Percentiles rank a stretch among this genome's conserved stretches.
phyloP scores from a whole-genome alignment of 2,888 invertebrate species.

The Nysson spinosus region DNA sequence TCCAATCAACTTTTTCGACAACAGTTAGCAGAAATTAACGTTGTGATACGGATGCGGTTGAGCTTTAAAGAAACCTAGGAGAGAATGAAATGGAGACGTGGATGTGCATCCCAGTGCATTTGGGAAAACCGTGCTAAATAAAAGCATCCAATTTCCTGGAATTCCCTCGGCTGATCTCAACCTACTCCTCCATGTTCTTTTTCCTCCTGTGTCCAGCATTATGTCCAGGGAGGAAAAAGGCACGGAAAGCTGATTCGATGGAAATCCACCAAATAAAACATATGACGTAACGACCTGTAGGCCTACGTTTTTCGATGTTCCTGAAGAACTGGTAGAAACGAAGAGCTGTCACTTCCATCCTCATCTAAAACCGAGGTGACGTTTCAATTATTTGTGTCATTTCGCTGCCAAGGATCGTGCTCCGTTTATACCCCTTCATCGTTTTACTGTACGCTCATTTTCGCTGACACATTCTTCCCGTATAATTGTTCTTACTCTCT shows the following conservation, averaged over 20 bases:
- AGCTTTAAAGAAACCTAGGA: background rate
- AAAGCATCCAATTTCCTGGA: conserved; percentile 59
- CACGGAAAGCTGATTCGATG: conserved; percentile 31
- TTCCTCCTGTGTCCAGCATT: background rate
- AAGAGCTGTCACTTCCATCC: conserved; percentile 18
- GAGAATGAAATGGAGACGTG: background rate
- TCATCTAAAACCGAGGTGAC: conserved; percentile 17
- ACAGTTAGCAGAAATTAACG: background rate
- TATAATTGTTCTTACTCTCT: conserved; percentile 2
- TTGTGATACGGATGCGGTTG: background rate
- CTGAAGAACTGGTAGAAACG: background rate
- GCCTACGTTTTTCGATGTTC: background rate
- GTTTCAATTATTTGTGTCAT: conserved; percentile 47
- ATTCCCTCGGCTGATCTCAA: conserved; percentile 44
- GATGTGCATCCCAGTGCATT: conserved; percentile 29
- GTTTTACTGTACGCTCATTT: conserved; percentile 5
- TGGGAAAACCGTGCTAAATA: conserved; percentile 52
- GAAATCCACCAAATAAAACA: conserved; percentile 43
- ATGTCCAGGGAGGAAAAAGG: conserved; percentile 17
- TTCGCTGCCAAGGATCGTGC: conserved; percentile 25
- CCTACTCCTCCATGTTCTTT: conserved; percentile 11
- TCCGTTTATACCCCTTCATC: conserved; percentile 21
- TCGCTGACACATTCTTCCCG: conserved; percentile 7
- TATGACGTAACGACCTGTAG: conserved; percentile 30
- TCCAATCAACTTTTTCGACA: too few species aligned